Conservation (phyloP, 2,797 vertebrate species). For the Choloepus didactylus region DNA sequence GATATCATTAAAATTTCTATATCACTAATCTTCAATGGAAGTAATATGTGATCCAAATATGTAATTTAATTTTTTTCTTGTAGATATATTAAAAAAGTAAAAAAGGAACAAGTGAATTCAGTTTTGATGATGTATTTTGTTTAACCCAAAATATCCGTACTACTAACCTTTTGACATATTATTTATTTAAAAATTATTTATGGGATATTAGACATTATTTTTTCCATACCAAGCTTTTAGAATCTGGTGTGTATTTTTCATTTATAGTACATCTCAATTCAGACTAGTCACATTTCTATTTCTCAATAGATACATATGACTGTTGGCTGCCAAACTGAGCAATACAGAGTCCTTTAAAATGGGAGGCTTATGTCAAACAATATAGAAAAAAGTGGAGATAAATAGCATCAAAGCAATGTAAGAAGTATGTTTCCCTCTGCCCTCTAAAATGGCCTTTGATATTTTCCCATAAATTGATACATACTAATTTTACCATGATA, state of each 20-base stretch:
- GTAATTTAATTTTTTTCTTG: background rate
- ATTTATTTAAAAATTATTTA: background rate
- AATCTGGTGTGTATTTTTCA: background rate
- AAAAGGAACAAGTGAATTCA: slow-evolving; percentile 3
- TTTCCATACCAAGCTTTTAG: background rate
- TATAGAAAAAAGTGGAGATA: background rate
- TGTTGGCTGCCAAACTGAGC: background rate
- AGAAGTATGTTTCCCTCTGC: background rate
- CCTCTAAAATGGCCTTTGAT: background rate
- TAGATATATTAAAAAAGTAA: background rate
- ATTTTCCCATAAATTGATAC: slow-evolving; percentile 1
- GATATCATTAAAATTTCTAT: background rate
- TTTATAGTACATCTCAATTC: background rate
- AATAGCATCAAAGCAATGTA: background rate
- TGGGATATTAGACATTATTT: background rate
- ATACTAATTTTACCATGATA: background rate
- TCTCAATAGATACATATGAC: background rate
- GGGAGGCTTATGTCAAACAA: background rate
- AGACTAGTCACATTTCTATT: background rate
- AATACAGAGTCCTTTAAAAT: background rate
- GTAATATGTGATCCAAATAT: background rate
- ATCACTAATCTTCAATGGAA: background rate
- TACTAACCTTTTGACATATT: background rate
- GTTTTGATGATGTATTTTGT: slow-evolving; percentile 4
- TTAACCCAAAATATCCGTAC: background rate